A percentile compares a stretch with the other conserved stretches of the same genome.
phyloP scores from a whole-genome alignment of 2,797 vertebrate species.

The Gallinago stenura region DNA sequence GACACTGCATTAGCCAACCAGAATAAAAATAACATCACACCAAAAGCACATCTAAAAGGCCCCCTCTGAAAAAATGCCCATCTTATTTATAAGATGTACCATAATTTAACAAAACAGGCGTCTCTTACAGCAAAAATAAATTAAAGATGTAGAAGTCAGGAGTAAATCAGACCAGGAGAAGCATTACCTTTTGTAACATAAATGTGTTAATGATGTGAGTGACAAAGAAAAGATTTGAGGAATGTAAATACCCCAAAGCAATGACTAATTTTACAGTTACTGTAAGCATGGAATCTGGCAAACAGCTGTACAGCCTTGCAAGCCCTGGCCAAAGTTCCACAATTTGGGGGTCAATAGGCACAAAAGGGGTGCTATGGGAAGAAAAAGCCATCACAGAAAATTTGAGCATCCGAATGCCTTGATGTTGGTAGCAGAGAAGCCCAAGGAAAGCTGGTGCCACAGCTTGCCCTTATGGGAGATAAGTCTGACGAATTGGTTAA shows the following conservation, averaged over 20 bases:
- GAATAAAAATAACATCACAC: neutral
- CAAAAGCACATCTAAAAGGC: neutral
- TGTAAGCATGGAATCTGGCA: neutral
- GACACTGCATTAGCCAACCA: neutral
- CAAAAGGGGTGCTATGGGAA: neutral
- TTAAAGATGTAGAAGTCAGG: neutral
- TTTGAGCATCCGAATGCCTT: neutral
- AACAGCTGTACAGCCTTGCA: neutral
- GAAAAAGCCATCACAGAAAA: neutral
- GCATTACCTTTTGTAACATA: neutral
- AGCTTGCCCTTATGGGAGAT: neutral
- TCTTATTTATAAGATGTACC: neutral
- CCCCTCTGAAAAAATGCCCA: accelerated
- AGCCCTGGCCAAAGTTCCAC: neutral
- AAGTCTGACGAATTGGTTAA: neutral
- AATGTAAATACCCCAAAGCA: neutral
- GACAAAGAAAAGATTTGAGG: neutral
- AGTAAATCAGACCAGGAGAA: neutral
- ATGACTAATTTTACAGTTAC: neutral
- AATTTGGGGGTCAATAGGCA: neutral
- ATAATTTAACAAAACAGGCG: neutral
- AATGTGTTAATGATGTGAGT: neutral
- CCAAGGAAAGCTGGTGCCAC: neutral
- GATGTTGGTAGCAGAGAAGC: neutral
- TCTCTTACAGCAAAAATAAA: neutral